Conservation (phyloP, 2,113 vertebrate species). For the Pleuronectes platessa region DNA sequence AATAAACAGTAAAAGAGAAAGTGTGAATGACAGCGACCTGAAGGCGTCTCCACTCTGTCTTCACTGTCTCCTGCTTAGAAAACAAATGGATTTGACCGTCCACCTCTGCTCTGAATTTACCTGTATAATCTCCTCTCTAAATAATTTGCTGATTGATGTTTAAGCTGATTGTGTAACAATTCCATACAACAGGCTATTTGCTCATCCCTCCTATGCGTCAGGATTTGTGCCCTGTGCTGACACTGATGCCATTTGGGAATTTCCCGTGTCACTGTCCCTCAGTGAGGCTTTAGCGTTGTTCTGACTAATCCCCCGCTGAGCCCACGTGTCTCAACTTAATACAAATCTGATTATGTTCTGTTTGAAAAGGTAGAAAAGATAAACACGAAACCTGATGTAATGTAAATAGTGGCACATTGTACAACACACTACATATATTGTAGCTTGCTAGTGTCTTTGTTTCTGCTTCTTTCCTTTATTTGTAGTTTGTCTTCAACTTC, state of each 20-base stretch:
- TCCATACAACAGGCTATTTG: conserved; percentile 43
- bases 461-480: too few species aligned
- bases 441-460: too few species aligned
- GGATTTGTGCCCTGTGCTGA: conserved; percentile 40
- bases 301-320: conserved; percentile 39
- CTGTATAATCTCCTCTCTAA: conserved; percentile 64
- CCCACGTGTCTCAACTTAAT: conserved; percentile 25
- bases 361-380: conserved; percentile 9
- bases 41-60: conserved; percentile 1
- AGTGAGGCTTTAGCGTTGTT: conserved; percentile 48
- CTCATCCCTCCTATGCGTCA: conserved; percentile 34
- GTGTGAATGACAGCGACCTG: neutral
- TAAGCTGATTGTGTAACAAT: conserved; percentile 69
- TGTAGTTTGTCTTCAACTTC: too few species aligned
- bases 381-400: neutral
- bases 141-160: conserved; percentile 71
- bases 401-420: too few species aligned
- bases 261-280: conserved; percentile 48
- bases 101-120: conserved; percentile 22
- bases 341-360: conserved; percentile 24
- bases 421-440: too few species aligned
- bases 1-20: neutral
- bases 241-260: conserved; percentile 46
- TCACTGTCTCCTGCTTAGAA: neutral
- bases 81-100: conserved; percentile 35